These are phyloP conservation scores for Choristoneura rosaceana DNA, from an alignment of 2,888 invertebrate genomes.

Conservation along the genomic window DNA sequence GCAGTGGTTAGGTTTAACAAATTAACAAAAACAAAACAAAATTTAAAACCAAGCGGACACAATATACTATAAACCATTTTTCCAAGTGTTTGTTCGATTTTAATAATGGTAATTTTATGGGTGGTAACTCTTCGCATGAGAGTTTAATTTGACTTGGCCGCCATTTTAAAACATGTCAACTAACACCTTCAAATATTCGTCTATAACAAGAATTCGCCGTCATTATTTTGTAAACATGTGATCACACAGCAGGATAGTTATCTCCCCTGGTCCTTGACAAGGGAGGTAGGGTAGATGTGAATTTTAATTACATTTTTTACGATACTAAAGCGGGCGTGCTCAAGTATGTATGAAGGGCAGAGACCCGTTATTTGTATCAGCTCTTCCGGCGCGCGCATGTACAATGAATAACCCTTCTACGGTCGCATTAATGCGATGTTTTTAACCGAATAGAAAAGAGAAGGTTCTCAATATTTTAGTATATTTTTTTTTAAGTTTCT, in stretches of 20 bases:
- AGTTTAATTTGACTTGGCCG: too few relatives aligned
- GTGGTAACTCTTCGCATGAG: too few relatives aligned
- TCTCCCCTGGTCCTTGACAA: slow-evolving; percentile 59
- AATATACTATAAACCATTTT: too few relatives aligned
- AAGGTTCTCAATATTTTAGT: too few relatives aligned
- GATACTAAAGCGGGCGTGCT: slow-evolving; percentile 73
- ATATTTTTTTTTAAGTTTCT: too few relatives aligned
- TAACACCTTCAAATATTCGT: neutral
- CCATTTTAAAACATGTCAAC: neutral
- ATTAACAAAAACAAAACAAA: too few relatives aligned
- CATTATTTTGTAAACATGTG: neutral
- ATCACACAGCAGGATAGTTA: slow-evolving; percentile 62
- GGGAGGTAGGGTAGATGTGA: slow-evolving; percentile 67
- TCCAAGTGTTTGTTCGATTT: too few relatives aligned
- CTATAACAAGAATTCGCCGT: neutral
- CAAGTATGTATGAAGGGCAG: slow-evolving; percentile 76
- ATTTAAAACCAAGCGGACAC: too few relatives aligned
- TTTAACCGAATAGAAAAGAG: neutral
- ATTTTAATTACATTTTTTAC: slow-evolving; percentile 83
- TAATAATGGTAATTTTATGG: too few relatives aligned
- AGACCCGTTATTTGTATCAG: slow-evolving; percentile 64
- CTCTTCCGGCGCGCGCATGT: slow-evolving; percentile 71
- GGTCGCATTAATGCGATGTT: slow-evolving; percentile 56
- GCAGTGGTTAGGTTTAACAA: too few relatives aligned
- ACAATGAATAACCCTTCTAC: slow-evolving; percentile 70